These are phyloP conservation scores for Leucophenga varia DNA, from an alignment of 1,140 invertebrate genomes.

Conservation along the genomic window DNA sequence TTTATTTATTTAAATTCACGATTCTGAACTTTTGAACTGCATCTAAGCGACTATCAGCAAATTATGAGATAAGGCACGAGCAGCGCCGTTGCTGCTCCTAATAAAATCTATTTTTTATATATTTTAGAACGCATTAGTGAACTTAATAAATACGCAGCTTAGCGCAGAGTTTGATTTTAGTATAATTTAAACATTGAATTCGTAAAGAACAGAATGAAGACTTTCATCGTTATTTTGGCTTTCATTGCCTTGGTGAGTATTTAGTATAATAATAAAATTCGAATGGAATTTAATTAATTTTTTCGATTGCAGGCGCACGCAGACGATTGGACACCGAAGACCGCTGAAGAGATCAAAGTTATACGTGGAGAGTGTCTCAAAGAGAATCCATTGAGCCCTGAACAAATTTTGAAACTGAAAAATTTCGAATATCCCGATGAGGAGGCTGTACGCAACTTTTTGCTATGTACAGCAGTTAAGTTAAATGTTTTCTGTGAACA, in stretches of 20 bases:
- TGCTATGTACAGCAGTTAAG: conserved; percentile 39
- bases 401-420: conserved; percentile 36
- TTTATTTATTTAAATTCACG: too few relatives aligned
- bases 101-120: too few relatives aligned
- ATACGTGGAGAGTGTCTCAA: conserved; percentile 41
- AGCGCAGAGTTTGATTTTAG: too few relatives aligned
- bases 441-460: conserved; percentile 37
- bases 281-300: neutral
- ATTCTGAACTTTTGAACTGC: too few relatives aligned
- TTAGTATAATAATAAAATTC: conserved; percentile 1
- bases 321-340: conserved; percentile 38
- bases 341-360: conserved; percentile 30
- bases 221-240: conserved; percentile 33
- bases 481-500: conserved; percentile 45
- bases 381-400: conserved; percentile 26
- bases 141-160: too few relatives aligned
- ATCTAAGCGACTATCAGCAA: too few relatives aligned
- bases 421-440: conserved; percentile 42
- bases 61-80: too few relatives aligned
- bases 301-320: conserved; percentile 29
- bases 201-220: conserved; percentile 41
- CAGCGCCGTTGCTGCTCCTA: too few relatives aligned
- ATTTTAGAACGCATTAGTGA: too few relatives aligned
- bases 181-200: conserved; percentile 5
- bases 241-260: conserved; percentile 39